Percentiles rank a stretch among this genome's conserved stretches.
Conservation (phyloP, 2,113 vertebrate species). For the Gyps fulvus region DNA sequence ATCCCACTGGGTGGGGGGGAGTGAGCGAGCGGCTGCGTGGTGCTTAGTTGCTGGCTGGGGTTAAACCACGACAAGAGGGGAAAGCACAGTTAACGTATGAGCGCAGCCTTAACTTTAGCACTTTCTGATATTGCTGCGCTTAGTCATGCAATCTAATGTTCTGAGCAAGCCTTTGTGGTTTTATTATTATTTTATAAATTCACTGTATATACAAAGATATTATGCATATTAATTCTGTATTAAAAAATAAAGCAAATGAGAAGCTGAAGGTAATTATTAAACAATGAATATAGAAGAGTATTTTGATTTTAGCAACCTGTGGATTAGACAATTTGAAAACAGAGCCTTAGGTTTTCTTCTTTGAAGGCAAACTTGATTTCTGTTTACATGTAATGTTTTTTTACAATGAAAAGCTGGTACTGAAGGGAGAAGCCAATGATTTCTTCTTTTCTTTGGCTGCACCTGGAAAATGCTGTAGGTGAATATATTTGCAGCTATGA, state of each 20-base stretch:
- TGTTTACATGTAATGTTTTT: neutral
- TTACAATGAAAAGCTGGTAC: neutral
- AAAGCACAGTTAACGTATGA: neutral
- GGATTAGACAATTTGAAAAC: neutral
- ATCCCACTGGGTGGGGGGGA: too few relatives aligned
- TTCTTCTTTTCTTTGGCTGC: slow-evolving; percentile 1
- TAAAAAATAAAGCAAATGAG: neutral
- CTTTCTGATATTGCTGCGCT: neutral
- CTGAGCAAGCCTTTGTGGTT: neutral
- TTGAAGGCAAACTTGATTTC: neutral
- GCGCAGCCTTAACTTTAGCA: neutral
- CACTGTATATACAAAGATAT: neutral
- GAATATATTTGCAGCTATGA: slow-evolving; percentile 3
- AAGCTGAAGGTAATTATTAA: neutral
- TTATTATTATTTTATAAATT: neutral
- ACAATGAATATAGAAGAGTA: neutral
- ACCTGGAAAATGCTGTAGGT: neutral
- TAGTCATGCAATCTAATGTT: neutral
- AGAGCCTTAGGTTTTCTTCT: neutral
- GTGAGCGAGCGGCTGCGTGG: too few relatives aligned
- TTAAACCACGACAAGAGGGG: neutral
- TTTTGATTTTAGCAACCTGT: neutral
- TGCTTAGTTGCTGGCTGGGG: too few relatives aligned
- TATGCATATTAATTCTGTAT: neutral
- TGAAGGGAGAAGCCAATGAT: neutral